Conservation (phyloP, 2,113 vertebrate genomes). For the Nyctereutes procyonoides region DNA sequence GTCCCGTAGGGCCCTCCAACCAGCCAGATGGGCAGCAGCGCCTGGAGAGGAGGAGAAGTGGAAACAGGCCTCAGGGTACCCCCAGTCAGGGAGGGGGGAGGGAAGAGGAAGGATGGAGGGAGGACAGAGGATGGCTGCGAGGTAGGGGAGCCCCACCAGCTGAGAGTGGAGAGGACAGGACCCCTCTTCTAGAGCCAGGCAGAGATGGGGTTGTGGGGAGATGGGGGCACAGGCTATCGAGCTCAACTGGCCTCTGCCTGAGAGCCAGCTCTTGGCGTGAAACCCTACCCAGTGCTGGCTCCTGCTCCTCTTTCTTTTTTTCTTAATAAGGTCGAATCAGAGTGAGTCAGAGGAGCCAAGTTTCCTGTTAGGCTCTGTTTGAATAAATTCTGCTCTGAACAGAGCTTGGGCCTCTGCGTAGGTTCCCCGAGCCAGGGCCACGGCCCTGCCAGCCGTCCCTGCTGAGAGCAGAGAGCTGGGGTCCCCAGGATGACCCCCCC, state of each 20-base stretch:
- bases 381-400: slow-evolving; percentile 77
- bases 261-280: slow-evolving; percentile 65
- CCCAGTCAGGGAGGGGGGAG: not conserved
- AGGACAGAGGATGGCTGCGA: not conserved
- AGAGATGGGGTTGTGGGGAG: not conserved
- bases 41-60: slow-evolving; percentile 54
- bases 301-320: slow-evolving; percentile 61
- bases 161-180: not conserved
- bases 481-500: not conserved
- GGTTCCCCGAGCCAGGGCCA: not conserved
- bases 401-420: slow-evolving; percentile 61
- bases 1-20: slow-evolving; percentile 68
- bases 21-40: slow-evolving; percentile 74
- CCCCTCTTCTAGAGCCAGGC: not conserved
- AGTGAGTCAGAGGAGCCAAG: slow-evolving; percentile 77
- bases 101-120: not conserved
- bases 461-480: not conserved
- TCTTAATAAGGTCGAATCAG: slow-evolving; percentile 80
- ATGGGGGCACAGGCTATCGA: not conserved
- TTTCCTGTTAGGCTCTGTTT: slow-evolving; percentile 78
- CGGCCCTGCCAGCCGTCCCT: not conserved
- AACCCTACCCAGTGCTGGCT: slow-evolving; percentile 65
- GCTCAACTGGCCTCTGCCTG: not conserved
- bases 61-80: slow-evolving; percentile 75
- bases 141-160: not conserved